Evolutionary conservation across 2,797 vertebrate genomes (phyloP).

Genomic region (Apodemus agrarius): DNA sequence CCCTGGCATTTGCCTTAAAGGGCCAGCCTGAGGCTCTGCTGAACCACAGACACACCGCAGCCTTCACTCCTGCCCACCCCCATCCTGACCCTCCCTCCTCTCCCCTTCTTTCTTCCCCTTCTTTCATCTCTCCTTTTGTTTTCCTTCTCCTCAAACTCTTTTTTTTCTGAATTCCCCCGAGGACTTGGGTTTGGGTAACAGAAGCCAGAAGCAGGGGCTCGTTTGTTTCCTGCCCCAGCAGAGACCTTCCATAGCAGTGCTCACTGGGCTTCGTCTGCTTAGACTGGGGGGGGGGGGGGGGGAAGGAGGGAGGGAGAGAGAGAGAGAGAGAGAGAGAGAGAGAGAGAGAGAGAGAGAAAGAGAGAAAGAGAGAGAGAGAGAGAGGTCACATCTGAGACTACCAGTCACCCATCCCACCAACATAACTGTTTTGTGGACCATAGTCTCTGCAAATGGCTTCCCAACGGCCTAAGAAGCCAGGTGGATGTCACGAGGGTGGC

Average conservation of each 20-base stretch:
- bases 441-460: background rate
- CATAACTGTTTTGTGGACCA: background rate
- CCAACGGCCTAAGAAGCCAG: background rate
- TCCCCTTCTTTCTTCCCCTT: too few relatives aligned
- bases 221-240: background rate
- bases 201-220: background rate
- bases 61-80: too few relatives aligned
- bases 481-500: background rate
- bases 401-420: background rate
- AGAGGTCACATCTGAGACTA: background rate
- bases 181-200: conserved; percentile 21
- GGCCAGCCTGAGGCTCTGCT: background rate
- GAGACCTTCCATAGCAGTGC: background rate
- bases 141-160: background rate
- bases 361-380: background rate
- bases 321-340: background rate
- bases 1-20: background rate
- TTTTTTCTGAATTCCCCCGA: background rate
- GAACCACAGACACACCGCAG: fast-evolving
- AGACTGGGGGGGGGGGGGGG: too few relatives aligned
- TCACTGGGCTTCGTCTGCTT: background rate
- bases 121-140: background rate
- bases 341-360: background rate
- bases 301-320: too few relatives aligned
- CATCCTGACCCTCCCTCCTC: background rate